Conservation (phyloP, 2,888 invertebrate genomes). For the Pachymerium ferrugineum region DNA sequence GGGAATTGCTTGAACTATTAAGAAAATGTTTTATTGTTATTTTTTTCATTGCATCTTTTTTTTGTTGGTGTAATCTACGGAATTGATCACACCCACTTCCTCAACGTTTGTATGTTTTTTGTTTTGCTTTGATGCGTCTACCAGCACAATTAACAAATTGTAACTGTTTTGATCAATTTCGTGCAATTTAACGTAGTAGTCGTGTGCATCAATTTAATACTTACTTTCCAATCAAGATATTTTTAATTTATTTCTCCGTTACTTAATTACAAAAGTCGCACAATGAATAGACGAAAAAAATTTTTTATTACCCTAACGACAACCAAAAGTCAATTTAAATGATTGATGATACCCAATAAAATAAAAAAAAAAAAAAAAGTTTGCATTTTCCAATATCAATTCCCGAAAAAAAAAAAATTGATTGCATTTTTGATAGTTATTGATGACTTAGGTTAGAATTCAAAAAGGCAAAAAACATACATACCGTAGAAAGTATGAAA, state of each 20-base stretch:
- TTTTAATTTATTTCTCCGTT: too few relatives aligned
- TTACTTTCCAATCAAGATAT: too few relatives aligned
- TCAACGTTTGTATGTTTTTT: slow-evolving; percentile 14
- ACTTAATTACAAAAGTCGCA: too few relatives aligned
- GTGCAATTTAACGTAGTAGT: too few relatives aligned
- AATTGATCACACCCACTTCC: slow-evolving; percentile 24
- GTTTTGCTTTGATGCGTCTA: not conserved
- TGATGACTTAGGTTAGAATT: not conserved
- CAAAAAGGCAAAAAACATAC: slow-evolving; percentile 51
- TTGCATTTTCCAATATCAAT: not conserved
- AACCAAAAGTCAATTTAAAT: slow-evolving; percentile 18
- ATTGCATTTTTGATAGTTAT: slow-evolving; percentile 19
- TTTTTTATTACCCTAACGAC: not conserved
- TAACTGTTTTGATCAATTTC: too few relatives aligned
- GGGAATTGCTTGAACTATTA: not conserved
- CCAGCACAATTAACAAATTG: not conserved
- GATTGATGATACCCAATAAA: not conserved
- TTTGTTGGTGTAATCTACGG: not conserved
- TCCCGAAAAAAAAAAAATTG: not conserved
- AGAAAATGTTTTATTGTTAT: not conserved
- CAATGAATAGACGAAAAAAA: too few relatives aligned
- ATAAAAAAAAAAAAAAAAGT: not conserved
- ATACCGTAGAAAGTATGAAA: slow-evolving; percentile 89
- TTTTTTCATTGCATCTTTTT: not conserved
- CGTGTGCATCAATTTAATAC: too few relatives aligned